Evolutionary conservation across 2,113 vertebrate genomes (phyloP).

Genomic region (Neogobius melanostomus): DNA sequence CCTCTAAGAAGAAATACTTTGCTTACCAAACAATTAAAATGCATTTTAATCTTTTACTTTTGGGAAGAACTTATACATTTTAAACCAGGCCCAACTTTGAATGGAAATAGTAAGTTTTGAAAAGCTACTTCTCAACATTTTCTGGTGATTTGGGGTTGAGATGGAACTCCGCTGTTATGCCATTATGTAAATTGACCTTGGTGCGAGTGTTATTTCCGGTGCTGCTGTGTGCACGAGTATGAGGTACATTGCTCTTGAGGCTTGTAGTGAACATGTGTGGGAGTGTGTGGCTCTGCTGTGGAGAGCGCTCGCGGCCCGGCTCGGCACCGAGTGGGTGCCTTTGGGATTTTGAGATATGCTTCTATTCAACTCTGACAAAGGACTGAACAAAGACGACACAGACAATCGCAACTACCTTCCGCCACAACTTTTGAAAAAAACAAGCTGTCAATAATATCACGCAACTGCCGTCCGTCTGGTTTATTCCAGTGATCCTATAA

Average conservation of each 20-base stretch:
- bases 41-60: too few relatives aligned
- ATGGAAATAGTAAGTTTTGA: too few relatives aligned
- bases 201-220: slow-evolving; percentile 3
- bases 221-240: slow-evolving; percentile 23
- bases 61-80: too few relatives aligned
- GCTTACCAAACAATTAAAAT: too few relatives aligned
- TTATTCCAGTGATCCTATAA: neutral
- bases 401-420: neutral
- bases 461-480: neutral
- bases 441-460: neutral
- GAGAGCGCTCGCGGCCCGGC: slow-evolving; percentile 50
- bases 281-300: slow-evolving; percentile 49
- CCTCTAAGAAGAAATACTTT: too few relatives aligned
- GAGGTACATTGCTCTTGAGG: slow-evolving; percentile 13
- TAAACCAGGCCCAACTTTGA: too few relatives aligned
- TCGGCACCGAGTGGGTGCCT: slow-evolving; percentile 61
- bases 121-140: too few relatives aligned
- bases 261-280: slow-evolving; percentile 43
- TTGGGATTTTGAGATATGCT: slow-evolving; percentile 46
- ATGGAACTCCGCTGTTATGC: neutral
- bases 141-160: too few relatives aligned
- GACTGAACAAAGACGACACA: slow-evolving; percentile 26
- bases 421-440: neutral
- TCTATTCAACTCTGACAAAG: slow-evolving; percentile 49
- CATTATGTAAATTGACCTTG: slow-evolving; percentile 2